Percentiles rank a stretch among this genome's conserved stretches.
phyloP scores from a whole-genome alignment of 2,888 invertebrate genomes.

The Boloria euphrosyne region DNA sequence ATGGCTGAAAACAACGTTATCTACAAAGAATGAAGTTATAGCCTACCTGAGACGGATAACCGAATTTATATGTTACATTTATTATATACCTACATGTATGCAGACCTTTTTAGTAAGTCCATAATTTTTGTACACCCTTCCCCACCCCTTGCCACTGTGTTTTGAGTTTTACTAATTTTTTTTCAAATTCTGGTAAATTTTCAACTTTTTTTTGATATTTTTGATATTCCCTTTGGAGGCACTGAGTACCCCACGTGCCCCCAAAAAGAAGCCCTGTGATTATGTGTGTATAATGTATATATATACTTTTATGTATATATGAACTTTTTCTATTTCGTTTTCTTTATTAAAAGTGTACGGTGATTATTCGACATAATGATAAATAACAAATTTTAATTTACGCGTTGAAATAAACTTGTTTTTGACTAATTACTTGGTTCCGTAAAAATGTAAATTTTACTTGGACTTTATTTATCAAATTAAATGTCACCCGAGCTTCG shows the following conservation, averaged over 20 bases:
- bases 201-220: no score
- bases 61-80: not conserved
- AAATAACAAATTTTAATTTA: not conserved
- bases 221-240: no score
- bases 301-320: not conserved
- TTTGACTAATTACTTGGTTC: not conserved
- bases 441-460: slow-evolving; percentile 7
- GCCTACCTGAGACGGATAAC: slow-evolving; percentile 28
- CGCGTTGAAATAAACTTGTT: not conserved
- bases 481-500: slow-evolving; percentile 20
- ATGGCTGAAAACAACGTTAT: slow-evolving; percentile 47
- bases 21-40: slow-evolving; percentile 46
- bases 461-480: slow-evolving; percentile 23
- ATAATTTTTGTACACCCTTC: no score
- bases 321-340: not conserved
- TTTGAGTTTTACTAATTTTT: no score
- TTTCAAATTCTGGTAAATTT: no score
- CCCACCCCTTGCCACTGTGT: no score
- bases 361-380: not conserved
- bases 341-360: not conserved
- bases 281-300: no score
- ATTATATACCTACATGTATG: no score
- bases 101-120: no score
- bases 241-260: no score
- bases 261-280: no score